These are phyloP conservation scores for Ranitomeya imitator DNA, from an alignment of 2,113 vertebrate species.

Conservation along the genomic window DNA sequence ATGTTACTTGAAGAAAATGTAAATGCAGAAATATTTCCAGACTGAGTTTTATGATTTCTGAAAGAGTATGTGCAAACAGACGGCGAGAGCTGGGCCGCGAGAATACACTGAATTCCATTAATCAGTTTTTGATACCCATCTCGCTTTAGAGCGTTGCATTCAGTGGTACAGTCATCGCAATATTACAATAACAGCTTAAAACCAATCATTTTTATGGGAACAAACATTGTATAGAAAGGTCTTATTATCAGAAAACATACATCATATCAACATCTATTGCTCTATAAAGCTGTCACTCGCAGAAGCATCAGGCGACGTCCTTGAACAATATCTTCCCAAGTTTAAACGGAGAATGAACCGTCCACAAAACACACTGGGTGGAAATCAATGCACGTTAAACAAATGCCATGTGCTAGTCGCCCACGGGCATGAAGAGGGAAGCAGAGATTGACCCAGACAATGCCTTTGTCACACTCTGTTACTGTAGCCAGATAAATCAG, in stretches of 20 bases:
- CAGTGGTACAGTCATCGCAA: slow-evolving; percentile 63
- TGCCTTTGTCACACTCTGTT: slow-evolving; percentile 59
- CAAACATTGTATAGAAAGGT: slow-evolving; percentile 68
- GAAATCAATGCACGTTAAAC: slow-evolving; percentile 64
- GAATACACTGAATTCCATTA: slow-evolving; percentile 17
- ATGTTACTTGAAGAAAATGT: neutral
- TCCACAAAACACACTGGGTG: slow-evolving; percentile 69
- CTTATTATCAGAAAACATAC: slow-evolving; percentile 67
- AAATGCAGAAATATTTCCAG: slow-evolving; percentile 21
- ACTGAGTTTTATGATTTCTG: slow-evolving; percentile 37
- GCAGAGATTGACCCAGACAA: slow-evolving; percentile 48
- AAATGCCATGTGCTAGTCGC: slow-evolving; percentile 61
- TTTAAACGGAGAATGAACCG: slow-evolving; percentile 65
- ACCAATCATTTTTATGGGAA: slow-evolving; percentile 71
- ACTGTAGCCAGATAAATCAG: slow-evolving; percentile 62
- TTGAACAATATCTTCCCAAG: slow-evolving; percentile 69
- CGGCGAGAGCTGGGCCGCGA: neutral
- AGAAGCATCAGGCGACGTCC: slow-evolving; percentile 71
- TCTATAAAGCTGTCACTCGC: slow-evolving; percentile 74
- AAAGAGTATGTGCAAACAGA: slow-evolving; percentile 37
- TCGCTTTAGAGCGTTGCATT: slow-evolving; percentile 62
- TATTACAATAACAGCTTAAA: slow-evolving; percentile 70
- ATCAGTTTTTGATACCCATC: slow-evolving; percentile 60
- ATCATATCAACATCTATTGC: slow-evolving; percentile 69
- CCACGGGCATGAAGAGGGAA: slow-evolving; percentile 50